phyloP scores from a whole-genome alignment of 2,797 vertebrate genomes.

The Myiothlypis chrysogaster region DNA sequence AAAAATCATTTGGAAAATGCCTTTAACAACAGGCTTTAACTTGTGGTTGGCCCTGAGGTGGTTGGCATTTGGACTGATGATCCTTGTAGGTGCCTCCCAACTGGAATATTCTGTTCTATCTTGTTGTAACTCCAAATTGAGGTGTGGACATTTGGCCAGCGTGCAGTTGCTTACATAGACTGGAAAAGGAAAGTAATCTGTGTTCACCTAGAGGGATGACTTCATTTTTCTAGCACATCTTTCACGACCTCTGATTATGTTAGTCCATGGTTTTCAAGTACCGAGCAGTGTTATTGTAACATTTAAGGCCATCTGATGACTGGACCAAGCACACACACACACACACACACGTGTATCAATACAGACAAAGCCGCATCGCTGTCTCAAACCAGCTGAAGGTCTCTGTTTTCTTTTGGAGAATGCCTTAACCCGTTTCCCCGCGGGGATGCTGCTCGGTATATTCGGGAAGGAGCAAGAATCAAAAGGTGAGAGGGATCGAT shows the following conservation, averaged over 20 bases:
- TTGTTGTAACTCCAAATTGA: neutral
- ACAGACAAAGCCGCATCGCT: fast-evolving
- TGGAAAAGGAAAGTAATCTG: neutral
- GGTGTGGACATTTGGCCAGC: neutral
- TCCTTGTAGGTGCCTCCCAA: neutral
- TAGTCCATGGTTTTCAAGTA: neutral
- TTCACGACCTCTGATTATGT: neutral
- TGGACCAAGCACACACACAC: fast-evolving
- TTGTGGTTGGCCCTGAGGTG: neutral
- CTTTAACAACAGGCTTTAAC: neutral
- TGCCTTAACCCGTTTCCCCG: fast-evolving
- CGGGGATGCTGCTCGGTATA: fast-evolving
- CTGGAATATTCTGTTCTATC: fast-evolving
- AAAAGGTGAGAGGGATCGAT: fast-evolving
- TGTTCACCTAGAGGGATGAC: too few species aligned
- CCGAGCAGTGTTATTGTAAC: fast-evolving
- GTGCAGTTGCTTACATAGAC: fast-evolving
- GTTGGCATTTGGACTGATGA: neutral
- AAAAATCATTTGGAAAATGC: neutral
- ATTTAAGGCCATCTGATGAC: fast-evolving
- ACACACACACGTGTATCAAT: fast-evolving
- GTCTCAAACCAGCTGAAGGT: fast-evolving
- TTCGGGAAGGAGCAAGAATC: fast-evolving
- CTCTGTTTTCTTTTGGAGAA: too few species aligned
- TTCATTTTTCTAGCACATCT: neutral